Evolutionary conservation across 2,113 vertebrate genomes (phyloP), one percentile per base, ranked within the genome.

Genomic region (Spizaetus ornatus): DNA sequence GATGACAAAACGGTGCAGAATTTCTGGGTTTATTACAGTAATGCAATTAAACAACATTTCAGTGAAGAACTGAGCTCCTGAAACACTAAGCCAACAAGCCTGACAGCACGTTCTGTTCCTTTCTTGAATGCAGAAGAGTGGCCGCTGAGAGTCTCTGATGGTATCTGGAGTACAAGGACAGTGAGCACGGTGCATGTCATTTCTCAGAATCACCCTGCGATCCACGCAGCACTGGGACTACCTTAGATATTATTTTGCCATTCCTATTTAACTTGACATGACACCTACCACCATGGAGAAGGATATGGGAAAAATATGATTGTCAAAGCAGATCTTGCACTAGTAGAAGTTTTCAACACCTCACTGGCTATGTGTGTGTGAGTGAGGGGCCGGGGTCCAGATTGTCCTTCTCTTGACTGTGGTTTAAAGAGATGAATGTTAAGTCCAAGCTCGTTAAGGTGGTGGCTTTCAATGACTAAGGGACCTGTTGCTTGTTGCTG

Each of bases 301-400:
- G 29, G 29, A 61, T 10, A 12, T 12, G 17, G 61, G 74, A 21
- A 70, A 67, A 79, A 40, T 4, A n/a, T 0, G 0, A 6, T 3
- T 40, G 16, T 67, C n/a, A 40, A 14, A 69, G 71, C 22, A 26
- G 67, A 36, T 22, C 38, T 86, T 38, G 23, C 55, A 13, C 18
- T 47, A 22, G 38, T 3, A 48, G 74, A 47, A 48, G 22, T 67
- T 86, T 71, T 67, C 42, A 82, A 2, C 7, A 8, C 25, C 45
- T 11, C 6, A 2, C 36, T 77, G 76, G 38, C 14, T 22, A 5
- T 4, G 3, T 14, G 9, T 9, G 20, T 26, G 67, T 47, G 79
- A 7, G 36, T 8, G 36, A 32, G 50, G 27, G 56, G 13, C 40
- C 0, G 1, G 26, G 36, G 2, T 16, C 31, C 5, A 7, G 3